Evolutionary conservation across 2,888 invertebrate species (phyloP).

Genomic region (Polylopha cassiicola): DNA sequence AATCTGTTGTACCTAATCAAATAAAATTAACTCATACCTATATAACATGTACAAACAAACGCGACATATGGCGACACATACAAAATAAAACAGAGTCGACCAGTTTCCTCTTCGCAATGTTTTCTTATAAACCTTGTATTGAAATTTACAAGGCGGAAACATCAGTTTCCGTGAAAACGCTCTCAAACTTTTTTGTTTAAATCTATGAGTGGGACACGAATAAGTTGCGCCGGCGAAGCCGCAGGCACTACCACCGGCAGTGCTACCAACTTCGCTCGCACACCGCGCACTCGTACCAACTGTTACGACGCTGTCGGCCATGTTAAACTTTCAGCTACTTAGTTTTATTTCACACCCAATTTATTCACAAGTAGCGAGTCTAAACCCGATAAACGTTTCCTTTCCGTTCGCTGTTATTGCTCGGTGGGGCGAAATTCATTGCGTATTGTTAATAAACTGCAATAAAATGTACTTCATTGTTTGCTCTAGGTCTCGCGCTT

Average conservation of each 20-base stretch:
- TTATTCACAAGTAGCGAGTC: constrained; percentile 43
- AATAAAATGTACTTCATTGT: constrained; percentile 16
- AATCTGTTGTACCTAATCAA: not conserved
- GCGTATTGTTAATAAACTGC: constrained; percentile 17
- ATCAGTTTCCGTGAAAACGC: constrained; percentile 30
- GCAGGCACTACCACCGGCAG: constrained; percentile 32
- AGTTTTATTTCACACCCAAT: constrained; percentile 64
- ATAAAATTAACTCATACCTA: too few relatives aligned
- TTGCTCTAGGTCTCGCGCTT: too few relatives aligned
- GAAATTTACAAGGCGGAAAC: constrained; percentile 25
- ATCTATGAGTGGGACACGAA: constrained; percentile 40
- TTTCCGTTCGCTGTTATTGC: constrained; percentile 36
- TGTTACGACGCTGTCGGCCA: constrained; percentile 33
- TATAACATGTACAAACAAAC: too few relatives aligned
- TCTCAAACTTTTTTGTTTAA: constrained; percentile 28
- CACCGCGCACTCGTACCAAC: constrained; percentile 31
- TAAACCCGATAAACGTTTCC: constrained; percentile 46
- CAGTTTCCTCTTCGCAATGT: too few relatives aligned
- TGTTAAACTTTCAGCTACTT: constrained; percentile 55
- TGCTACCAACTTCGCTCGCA: constrained; percentile 33
- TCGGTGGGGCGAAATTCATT: constrained; percentile 23
- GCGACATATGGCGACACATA: too few relatives aligned
- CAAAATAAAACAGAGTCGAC: too few relatives aligned
- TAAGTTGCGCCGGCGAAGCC: constrained; percentile 40
- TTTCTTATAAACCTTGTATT: constrained; percentile 19